Percentiles rank a stretch among this genome's conserved stretches.
phyloP scores from a whole-genome alignment of 1,140 invertebrate genomes.

The Oscheius sp. region DNA sequence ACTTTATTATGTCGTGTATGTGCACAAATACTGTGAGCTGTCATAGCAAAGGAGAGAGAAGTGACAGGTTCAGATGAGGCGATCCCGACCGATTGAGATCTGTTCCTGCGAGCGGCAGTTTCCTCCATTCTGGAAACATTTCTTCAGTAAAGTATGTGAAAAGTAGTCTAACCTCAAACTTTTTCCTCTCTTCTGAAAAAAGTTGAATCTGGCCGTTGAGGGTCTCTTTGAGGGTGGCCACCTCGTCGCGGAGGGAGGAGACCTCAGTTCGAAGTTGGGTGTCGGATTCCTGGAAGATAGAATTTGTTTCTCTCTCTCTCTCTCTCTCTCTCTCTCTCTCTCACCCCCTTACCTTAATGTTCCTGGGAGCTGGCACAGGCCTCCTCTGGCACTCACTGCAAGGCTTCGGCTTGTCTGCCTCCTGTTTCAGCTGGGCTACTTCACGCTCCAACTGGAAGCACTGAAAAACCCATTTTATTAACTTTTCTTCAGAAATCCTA shows the following conservation, averaged over 20 bases:
- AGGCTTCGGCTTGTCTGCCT: not conserved
- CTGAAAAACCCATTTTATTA: not conserved
- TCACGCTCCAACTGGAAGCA: constrained; percentile 28
- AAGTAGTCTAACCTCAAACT: constrained; percentile 2
- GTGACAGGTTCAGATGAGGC: not conserved
- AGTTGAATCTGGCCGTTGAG: constrained; percentile 21
- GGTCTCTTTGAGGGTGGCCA: constrained; percentile 12
- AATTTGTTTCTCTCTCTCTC: constrained; percentile 3
- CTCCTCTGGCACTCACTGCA: not conserved
- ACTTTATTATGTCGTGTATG: too few species aligned
- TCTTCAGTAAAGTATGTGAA: not conserved
- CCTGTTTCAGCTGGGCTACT: not conserved
- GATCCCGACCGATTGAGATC: not conserved
- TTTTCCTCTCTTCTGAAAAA: constrained; percentile 1
- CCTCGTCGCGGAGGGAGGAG: constrained; percentile 3
- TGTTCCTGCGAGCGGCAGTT: not conserved
- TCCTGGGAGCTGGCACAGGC: constrained; percentile 3
- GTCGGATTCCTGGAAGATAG: constrained; percentile 9
- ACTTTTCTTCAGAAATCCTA: constrained; percentile 6
- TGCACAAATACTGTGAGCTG: constrained; percentile 13
- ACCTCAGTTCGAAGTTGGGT: constrained; percentile 14
- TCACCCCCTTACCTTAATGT: not conserved
- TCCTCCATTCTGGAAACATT: not conserved
- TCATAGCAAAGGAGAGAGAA: not conserved
- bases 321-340: too few species aligned